Evolutionary conservation across 2,797 vertebrate species (phyloP).

Genomic region (Pteronotus mesoamericanus): DNA sequence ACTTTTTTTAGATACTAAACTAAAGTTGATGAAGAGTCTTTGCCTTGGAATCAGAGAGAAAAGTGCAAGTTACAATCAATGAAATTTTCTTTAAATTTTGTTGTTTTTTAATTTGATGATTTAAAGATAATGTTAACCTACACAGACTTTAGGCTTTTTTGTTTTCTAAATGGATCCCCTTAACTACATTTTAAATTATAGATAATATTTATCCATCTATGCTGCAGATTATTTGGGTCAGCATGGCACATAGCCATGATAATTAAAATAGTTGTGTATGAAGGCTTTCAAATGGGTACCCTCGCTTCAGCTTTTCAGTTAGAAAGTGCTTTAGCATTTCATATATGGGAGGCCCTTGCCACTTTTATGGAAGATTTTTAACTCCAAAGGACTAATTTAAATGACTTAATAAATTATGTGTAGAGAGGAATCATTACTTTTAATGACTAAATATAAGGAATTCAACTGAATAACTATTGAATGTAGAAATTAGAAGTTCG

Average conservation of each 20-base stretch:
- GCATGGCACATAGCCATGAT: background rate
- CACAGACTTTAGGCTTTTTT: background rate
- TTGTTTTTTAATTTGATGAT: slow-evolving; percentile 13
- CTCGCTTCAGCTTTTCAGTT: background rate
- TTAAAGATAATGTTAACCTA: background rate
- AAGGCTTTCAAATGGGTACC: background rate
- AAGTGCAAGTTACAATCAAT: background rate
- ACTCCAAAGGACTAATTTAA: background rate
- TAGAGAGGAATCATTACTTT: background rate
- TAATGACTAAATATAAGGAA: background rate
- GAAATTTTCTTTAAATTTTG: background rate
- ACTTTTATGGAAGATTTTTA: background rate
- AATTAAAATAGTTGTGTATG: background rate
- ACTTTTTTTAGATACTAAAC: slow-evolving; percentile 66
- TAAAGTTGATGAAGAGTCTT: slow-evolving; percentile 47
- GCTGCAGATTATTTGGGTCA: background rate
- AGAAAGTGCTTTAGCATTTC: background rate
- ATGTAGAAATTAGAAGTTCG: background rate
- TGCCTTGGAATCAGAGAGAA: slow-evolving; percentile 14
- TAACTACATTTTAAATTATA: background rate
- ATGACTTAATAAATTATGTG: background rate
- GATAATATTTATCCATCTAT: background rate
- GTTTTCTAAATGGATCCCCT: background rate
- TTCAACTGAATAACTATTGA: background rate
- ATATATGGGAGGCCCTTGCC: background rate